phyloP scores from a whole-genome alignment of 2,797 vertebrate species.

The Ctenosaura bakeri region DNA sequence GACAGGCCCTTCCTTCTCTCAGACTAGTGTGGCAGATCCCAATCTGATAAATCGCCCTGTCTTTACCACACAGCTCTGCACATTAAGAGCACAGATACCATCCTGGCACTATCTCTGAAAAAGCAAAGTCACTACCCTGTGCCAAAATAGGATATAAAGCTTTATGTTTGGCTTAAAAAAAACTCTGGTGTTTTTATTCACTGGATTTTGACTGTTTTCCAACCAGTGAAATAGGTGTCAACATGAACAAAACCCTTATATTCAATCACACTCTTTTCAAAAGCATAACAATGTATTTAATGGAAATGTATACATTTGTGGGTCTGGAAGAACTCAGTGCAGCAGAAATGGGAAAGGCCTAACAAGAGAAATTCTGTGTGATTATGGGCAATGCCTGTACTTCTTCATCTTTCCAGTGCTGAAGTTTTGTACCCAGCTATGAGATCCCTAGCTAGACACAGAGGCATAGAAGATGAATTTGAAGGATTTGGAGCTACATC shows the following conservation, averaged over 20 bases:
- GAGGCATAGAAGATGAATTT: conserved; percentile 77
- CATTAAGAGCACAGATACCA: no score
- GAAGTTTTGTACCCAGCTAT: conserved; percentile 80
- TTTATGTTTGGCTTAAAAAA: neutral
- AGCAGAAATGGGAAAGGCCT: conserved; percentile 36
- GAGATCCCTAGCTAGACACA: conserved; percentile 77
- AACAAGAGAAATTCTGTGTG: conserved; percentile 37
- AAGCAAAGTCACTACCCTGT: neutral
- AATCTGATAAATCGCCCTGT: no score
- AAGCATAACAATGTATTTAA: neutral
- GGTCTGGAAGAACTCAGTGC: conserved; percentile 6
- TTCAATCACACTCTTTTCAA: neutral
- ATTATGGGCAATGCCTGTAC: neutral
- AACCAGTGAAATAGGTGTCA: neutral
- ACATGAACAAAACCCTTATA: conserved; percentile 4
- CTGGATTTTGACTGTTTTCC: fast-evolving
- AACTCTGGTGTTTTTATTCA: neutral
- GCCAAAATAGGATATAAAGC: neutral
- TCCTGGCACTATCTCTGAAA: no score
- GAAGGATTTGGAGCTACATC: conserved; percentile 73
- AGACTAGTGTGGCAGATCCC: no score
- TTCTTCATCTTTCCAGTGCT: conserved; percentile 69
- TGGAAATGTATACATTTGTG: neutral
- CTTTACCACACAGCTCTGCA: no score
- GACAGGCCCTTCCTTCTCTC: no score